Percentiles rank a stretch among this genome's conserved stretches.
These are phyloP conservation scores for Anguilla pacifica DNA, from an alignment of 2,797 vertebrate species.

Conservation along the genomic window DNA sequence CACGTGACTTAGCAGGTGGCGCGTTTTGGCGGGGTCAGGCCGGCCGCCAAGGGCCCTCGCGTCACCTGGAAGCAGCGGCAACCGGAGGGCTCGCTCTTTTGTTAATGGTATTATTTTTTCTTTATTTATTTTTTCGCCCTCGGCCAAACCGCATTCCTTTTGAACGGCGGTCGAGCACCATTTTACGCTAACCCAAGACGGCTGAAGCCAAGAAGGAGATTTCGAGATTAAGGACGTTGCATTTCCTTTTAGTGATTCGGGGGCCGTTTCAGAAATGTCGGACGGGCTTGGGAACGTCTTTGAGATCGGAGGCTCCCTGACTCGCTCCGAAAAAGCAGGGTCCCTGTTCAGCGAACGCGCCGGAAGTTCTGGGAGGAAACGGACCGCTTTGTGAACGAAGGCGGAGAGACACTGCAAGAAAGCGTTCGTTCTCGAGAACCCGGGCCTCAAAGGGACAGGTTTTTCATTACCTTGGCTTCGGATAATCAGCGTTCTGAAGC, in stretches of 20 bases:
- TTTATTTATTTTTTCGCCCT: conserved; percentile 35
- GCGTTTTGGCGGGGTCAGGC: conserved; percentile 13
- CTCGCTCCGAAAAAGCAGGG: background rate
- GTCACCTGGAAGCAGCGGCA: background rate
- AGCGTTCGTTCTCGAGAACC: conserved; percentile 13
- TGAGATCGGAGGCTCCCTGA: conserved; percentile 27
- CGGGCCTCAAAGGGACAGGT: conserved; percentile 48
- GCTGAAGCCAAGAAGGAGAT: background rate
- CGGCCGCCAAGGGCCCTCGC: background rate
- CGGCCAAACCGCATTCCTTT: conserved; percentile 34
- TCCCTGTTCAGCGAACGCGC: background rate
- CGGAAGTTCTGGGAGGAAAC: background rate
- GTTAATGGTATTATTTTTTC: background rate
- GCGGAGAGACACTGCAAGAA: background rate
- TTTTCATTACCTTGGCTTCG: conserved; percentile 60
- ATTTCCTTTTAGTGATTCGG: conserved; percentile 29
- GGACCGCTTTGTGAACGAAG: conserved; percentile 20
- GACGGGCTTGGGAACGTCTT: background rate
- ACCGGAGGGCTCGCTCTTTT: conserved; percentile 26
- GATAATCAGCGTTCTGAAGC: conserved; percentile 52
- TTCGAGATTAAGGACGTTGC: conserved; percentile 9
- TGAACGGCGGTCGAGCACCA: conserved; percentile 30
- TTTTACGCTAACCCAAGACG: conserved; percentile 32
- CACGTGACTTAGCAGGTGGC: conserved; percentile 59
- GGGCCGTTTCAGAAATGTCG: background rate